Percentiles rank a stretch among this genome's conserved stretches.
These are phyloP conservation scores for Panthera tigris DNA, from an alignment of 2,113 vertebrate species.

Conservation along the genomic window DNA sequence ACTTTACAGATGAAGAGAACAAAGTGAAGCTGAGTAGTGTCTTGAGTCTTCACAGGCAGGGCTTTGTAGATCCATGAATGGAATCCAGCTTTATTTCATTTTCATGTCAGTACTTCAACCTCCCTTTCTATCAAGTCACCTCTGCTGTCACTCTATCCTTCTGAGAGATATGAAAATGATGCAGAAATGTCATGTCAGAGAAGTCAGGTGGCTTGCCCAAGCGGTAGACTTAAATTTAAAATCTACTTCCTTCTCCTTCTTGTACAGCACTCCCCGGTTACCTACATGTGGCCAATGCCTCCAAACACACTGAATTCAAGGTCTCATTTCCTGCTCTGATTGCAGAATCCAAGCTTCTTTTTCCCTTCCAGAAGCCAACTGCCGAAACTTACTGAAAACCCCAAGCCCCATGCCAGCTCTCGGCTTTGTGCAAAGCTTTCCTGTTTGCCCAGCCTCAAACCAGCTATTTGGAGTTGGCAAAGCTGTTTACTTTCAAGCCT, in stretches of 20 bases:
- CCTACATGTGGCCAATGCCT: not conserved
- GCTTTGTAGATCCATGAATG: not conserved
- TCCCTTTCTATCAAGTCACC: not conserved
- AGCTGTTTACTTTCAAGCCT: conserved; percentile 62
- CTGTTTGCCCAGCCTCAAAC: conserved; percentile 12
- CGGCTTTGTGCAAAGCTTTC: conserved; percentile 41
- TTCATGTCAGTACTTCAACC: not conserved
- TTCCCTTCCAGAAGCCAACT: not conserved
- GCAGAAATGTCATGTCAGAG: not conserved
- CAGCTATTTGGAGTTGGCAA: conserved; percentile 38
- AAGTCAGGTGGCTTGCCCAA: not conserved
- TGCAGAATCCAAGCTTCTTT: not conserved
- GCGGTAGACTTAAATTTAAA: not conserved
- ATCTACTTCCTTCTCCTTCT: not conserved
- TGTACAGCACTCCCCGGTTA: not conserved
- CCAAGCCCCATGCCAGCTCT: not conserved
- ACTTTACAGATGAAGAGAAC: not conserved
- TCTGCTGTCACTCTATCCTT: not conserved
- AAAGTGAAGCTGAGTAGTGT: not conserved
- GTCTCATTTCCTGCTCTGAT: not conserved
- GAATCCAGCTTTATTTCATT: not conserved
- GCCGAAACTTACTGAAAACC: not conserved
- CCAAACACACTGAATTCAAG: not conserved
- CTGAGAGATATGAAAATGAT: not conserved
- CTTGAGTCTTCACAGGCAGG: not conserved